Conservation (phyloP, 2,797 vertebrate genomes). For the Orestias chungarensis region DNA sequence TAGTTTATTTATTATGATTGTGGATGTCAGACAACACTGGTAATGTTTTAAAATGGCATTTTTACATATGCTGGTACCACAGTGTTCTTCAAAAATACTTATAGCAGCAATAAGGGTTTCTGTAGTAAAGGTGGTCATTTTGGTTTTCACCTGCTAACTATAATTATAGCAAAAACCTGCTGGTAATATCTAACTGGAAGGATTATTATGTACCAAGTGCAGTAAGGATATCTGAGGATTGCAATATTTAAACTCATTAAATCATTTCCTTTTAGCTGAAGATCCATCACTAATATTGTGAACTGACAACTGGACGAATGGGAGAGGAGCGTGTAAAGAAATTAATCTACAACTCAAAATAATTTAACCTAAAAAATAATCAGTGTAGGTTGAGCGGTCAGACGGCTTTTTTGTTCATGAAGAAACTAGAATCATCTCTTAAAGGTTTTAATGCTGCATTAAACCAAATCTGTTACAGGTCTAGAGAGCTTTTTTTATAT, state of each 20-base stretch:
- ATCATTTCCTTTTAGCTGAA: background rate
- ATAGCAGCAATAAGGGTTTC: background rate
- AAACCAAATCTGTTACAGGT: background rate
- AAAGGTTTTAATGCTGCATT: background rate
- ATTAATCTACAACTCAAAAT: background rate
- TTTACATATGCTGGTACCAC: background rate
- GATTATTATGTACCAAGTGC: background rate
- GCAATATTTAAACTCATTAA: background rate
- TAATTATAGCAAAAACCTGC: background rate
- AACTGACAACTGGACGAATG: background rate
- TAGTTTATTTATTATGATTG: too few species aligned
- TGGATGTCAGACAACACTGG: background rate
- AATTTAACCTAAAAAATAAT: background rate
- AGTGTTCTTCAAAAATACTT: background rate
- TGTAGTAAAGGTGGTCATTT: too few species aligned
- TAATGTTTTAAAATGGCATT: background rate
- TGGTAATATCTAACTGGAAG: background rate
- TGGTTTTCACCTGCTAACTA: background rate
- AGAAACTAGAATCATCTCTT: background rate
- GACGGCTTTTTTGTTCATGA: background rate
- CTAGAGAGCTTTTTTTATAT: background rate
- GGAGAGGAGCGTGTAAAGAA: too few species aligned
- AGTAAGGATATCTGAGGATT: background rate
- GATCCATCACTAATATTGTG: background rate
- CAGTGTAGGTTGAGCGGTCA: background rate